Percentiles rank a stretch among this genome's conserved stretches.
These are phyloP conservation scores for Ectemnius cavifrons DNA, from an alignment of 2,888 invertebrate species.

Conservation along the genomic window DNA sequence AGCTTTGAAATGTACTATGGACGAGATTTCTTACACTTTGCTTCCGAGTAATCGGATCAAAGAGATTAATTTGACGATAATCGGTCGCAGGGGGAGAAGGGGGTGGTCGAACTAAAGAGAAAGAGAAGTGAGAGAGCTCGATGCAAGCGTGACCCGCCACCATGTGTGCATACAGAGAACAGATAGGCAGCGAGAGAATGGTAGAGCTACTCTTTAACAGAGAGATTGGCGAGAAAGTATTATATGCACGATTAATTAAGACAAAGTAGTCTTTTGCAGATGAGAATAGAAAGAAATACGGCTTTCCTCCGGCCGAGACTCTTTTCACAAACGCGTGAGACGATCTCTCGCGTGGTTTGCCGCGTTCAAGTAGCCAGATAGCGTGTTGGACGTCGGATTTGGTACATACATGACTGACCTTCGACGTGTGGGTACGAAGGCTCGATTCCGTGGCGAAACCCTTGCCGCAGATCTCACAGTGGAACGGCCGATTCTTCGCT, in stretches of 20 bases:
- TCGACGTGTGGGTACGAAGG: slow-evolving; percentile 95
- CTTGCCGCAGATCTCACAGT: slow-evolving; percentile 97
- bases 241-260: not conserved
- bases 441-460: slow-evolving; percentile 98
- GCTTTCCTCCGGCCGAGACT: slow-evolving; percentile 22
- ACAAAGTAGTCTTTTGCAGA: slow-evolving; percentile 27
- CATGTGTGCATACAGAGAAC: slow-evolving; percentile 64
- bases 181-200: slow-evolving; percentile 6
- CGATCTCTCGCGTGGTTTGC: slow-evolving; percentile 54
- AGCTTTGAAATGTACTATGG: no score
- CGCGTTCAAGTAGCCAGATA: slow-evolving; percentile 61
- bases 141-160: slow-evolving; percentile 73
- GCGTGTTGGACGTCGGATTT: slow-evolving; percentile 77
- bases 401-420: slow-evolving; percentile 91
- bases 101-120: slow-evolving; percentile 19
- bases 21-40: no score
- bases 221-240: not conserved
- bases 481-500: slow-evolving; percentile 96
- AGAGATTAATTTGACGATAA: not conserved
- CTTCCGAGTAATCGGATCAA: not conserved
- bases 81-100: slow-evolving; percentile 13
- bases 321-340: slow-evolving; percentile 33
- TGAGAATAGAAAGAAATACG: slow-evolving; percentile 33
- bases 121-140: slow-evolving; percentile 33
- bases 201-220: not conserved